Conservation (phyloP, 2,113 vertebrate genomes). For the Heloderma charlesbogerti region DNA sequence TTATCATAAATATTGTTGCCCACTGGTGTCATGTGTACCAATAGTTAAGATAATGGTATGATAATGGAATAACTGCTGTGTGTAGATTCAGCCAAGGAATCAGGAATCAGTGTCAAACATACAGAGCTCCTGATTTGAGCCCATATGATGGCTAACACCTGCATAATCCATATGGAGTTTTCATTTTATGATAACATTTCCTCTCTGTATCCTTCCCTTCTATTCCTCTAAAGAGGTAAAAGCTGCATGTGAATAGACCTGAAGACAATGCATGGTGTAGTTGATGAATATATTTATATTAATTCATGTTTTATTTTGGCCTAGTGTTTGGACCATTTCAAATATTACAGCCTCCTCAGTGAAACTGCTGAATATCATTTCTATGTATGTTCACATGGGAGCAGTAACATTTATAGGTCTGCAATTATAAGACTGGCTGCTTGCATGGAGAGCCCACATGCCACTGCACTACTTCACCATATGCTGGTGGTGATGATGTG, state of each 20-base stretch:
- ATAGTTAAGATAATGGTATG: too few species aligned
- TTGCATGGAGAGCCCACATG: not conserved
- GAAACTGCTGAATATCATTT: not conserved
- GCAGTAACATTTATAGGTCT: not conserved
- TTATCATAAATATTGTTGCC: too few species aligned
- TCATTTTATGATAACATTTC: not conserved
- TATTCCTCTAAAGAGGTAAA: too few species aligned
- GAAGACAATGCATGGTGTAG: not conserved
- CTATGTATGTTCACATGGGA: not conserved
- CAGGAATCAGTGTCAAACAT: not conserved
- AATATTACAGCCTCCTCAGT: not conserved
- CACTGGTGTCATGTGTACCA: too few species aligned
- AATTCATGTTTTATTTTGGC: not conserved
- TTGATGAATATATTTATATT: not conserved
- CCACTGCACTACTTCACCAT: not conserved
- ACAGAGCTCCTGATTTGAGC: not conserved
- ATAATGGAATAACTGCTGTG: too few species aligned
- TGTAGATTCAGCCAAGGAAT: too few species aligned
- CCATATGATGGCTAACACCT: not conserved
- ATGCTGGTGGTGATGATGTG: not conserved
- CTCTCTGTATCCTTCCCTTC: too few species aligned
- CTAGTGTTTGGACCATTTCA: not conserved
- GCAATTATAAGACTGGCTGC: not conserved
- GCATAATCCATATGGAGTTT: not conserved
- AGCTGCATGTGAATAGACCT: not conserved